Evolutionary conservation across 2,888 invertebrate genomes (phyloP).

Genomic region (Amitus sp.): DNA sequence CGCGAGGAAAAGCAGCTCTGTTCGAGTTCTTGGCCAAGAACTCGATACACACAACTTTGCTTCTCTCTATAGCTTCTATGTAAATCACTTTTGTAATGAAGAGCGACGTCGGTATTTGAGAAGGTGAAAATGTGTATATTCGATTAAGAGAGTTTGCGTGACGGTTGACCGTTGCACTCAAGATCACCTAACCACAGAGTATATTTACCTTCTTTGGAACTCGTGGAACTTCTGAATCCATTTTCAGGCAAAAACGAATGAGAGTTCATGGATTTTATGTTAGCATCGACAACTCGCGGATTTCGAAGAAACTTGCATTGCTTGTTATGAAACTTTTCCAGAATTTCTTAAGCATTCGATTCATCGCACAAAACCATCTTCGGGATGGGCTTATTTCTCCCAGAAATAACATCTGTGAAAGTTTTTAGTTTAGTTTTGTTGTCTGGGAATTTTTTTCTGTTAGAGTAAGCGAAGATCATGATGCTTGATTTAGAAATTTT

Average conservation of each 20-base stretch:
- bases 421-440: too few relatives aligned
- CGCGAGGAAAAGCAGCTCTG: neutral
- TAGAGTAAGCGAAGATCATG: too few relatives aligned
- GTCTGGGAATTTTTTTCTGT: neutral
- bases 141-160: slow-evolving; percentile 39
- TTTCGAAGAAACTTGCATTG: too few relatives aligned
- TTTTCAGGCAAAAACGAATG: too few relatives aligned
- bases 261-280: too few relatives aligned
- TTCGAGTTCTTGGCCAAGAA: neutral
- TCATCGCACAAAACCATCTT: too few relatives aligned
- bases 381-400: too few relatives aligned
- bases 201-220: slow-evolving; percentile 20
- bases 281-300: too few relatives aligned
- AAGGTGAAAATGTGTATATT: slow-evolving; percentile 24
- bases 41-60: neutral
- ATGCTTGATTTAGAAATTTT: too few relatives aligned
- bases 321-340: too few relatives aligned
- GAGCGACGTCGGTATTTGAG: neutral
- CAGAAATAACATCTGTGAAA: too few relatives aligned
- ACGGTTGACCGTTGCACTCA: slow-evolving; percentile 36
- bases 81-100: slow-evolving; percentile 1
- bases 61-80: neutral
- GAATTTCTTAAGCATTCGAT: too few relatives aligned
- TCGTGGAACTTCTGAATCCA: neutral
- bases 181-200: slow-evolving; percentile 28